Evolutionary conservation across 1,140 invertebrate genomes (phyloP).

Genomic region (Trichogramma pretiosum): DNA sequence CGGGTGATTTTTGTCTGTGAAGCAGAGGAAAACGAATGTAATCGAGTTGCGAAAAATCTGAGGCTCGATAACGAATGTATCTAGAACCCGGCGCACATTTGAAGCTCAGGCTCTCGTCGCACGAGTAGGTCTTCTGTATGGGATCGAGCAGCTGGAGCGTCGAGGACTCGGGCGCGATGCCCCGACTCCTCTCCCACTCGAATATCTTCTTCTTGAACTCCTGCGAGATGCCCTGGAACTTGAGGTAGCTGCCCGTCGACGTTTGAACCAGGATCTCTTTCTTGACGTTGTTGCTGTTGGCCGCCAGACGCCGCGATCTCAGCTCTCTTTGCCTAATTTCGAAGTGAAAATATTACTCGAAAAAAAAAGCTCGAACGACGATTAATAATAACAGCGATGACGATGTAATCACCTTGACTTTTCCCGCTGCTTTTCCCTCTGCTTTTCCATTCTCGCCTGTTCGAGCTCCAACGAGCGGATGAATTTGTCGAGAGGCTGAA

Average conservation of each 20-base stretch:
- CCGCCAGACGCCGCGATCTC: constrained; percentile 51
- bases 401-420: constrained; percentile 40
- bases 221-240: constrained; percentile 76
- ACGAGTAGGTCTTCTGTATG: constrained; percentile 10
- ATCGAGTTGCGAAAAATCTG: no score
- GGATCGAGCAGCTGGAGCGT: constrained; percentile 67
- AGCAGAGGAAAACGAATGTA: no score
- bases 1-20: constrained; percentile 20
- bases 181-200: constrained; percentile 81
- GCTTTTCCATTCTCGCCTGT: constrained; percentile 50
- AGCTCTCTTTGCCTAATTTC: constrained; percentile 54
- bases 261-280: constrained; percentile 72
- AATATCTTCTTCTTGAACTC: constrained; percentile 82
- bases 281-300: constrained; percentile 45
- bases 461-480: constrained; percentile 48
- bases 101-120: no score
- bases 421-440: constrained; percentile 53
- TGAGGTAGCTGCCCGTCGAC: constrained; percentile 68
- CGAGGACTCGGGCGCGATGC: constrained; percentile 70
- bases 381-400: constrained; percentile 15
- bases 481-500: constrained; percentile 38
- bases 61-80: no score
- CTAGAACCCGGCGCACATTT: no score
- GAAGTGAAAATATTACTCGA: constrained; percentile 21
- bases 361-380: not conserved